Conservation (phyloP, 2,797 vertebrate genomes). For the Hozukius guyotensis region DNA sequence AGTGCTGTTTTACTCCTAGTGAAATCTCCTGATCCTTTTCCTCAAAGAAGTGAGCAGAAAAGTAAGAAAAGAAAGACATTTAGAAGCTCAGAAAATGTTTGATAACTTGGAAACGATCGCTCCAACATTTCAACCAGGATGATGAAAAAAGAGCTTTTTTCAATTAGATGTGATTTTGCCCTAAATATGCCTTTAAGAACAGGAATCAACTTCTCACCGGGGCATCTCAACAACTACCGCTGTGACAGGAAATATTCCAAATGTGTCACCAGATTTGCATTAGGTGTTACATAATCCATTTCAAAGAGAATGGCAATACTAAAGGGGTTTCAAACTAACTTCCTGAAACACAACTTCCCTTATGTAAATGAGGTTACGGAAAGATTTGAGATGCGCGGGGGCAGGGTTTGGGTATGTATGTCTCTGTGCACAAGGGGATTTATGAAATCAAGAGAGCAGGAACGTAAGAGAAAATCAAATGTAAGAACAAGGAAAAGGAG, state of each 20-base stretch:
- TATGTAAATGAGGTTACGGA: slow-evolving; percentile 68
- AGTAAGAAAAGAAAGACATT: not conserved
- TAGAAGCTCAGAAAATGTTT: not conserved
- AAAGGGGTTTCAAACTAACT: slow-evolving; percentile 63
- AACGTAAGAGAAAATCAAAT: slow-evolving; percentile 59
- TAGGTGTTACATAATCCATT: slow-evolving; percentile 57
- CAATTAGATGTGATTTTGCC: not conserved
- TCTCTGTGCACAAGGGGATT: slow-evolving; percentile 55
- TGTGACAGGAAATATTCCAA: slow-evolving; percentile 50
- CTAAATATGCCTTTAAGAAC: slow-evolving; percentile 8
- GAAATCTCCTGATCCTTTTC: slow-evolving; percentile 6
- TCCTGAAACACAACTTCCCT: slow-evolving; percentile 60
- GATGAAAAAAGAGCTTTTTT: slow-evolving; percentile 1
- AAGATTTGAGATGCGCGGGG: slow-evolving; percentile 57
- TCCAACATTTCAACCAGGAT: not conserved
- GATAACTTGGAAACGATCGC: not conserved
- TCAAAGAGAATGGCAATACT: slow-evolving; percentile 57
- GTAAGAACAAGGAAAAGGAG: slow-evolving; percentile 39
- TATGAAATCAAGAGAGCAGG: slow-evolving; percentile 51
- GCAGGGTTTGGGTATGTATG: slow-evolving; percentile 54
- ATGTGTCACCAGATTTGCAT: slow-evolving; percentile 61
- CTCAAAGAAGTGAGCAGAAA: not conserved
- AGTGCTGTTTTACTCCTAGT: not conserved
- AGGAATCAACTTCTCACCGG: slow-evolving; percentile 1
- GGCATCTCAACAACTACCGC: slow-evolving; percentile 12